These are phyloP conservation scores for Eumeta japonica DNA, from an alignment of 1,140 invertebrate genomes.

Conservation along the genomic window DNA sequence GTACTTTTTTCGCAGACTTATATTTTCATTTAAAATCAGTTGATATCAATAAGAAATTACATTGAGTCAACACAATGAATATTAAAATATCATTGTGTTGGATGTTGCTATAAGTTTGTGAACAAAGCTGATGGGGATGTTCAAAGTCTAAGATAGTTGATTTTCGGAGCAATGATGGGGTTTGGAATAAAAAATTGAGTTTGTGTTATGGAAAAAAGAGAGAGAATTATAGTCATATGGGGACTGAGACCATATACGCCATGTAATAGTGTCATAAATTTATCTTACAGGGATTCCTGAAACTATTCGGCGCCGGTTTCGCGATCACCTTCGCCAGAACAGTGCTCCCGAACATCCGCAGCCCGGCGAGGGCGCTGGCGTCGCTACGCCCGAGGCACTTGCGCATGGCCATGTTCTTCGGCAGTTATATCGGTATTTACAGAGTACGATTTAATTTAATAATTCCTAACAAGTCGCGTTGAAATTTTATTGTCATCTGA, in stretches of 20 bases:
- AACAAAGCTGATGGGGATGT: too few relatives aligned
- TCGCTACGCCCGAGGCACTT: slow-evolving; percentile 34
- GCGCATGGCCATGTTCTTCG: slow-evolving; percentile 45
- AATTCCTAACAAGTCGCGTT: not conserved
- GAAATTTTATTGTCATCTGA: too few relatives aligned
- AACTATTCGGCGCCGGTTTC: slow-evolving; percentile 42
- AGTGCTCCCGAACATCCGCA: slow-evolving; percentile 31
- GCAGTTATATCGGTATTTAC: slow-evolving; percentile 57
- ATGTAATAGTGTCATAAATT: slow-evolving; percentile 26
- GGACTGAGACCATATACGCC: slow-evolving; percentile 33
- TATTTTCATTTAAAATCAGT: too few relatives aligned
- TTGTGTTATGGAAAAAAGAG: too few relatives aligned
- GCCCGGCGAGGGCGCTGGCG: slow-evolving; percentile 30
- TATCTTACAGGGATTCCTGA: slow-evolving; percentile 37
- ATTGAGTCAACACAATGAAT: too few relatives aligned
- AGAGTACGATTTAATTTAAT: slow-evolving; percentile 38
- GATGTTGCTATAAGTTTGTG: too few relatives aligned
- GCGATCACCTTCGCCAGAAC: slow-evolving; percentile 31
- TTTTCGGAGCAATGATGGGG: too few relatives aligned
- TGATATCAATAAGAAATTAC: too few relatives aligned
- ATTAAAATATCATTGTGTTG: too few relatives aligned
- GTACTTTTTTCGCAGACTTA: too few relatives aligned
- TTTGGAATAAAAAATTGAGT: too few relatives aligned
- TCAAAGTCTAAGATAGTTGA: too few relatives aligned
- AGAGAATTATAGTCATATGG: slow-evolving; percentile 30